phyloP scores from a whole-genome alignment of 2,888 invertebrate species.

The Plemyria rubiginata region DNA sequence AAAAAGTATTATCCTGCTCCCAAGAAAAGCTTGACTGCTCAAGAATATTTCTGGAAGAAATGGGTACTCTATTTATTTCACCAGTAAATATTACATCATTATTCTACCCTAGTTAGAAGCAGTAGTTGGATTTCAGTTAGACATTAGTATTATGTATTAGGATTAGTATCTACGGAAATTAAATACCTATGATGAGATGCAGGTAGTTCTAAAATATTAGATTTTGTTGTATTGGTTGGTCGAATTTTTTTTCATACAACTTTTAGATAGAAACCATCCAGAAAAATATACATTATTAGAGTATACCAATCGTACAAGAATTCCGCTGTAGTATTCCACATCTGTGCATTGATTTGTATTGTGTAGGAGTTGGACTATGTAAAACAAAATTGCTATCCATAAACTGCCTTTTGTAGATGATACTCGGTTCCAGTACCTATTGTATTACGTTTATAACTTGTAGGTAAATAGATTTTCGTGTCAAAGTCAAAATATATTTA shows the following conservation, averaged over 20 bases:
- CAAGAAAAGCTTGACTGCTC: constrained; percentile 72
- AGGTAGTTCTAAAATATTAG: not conserved
- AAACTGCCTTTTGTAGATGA: no score
- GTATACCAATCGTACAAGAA: not conserved
- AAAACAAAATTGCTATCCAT: not conserved
- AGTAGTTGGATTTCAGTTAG: not conserved
- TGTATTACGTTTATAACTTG: no score
- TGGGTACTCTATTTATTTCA: constrained; percentile 59
- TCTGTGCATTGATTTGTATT: not conserved
- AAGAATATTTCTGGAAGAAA: constrained; percentile 79
- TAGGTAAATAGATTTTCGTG: no score
- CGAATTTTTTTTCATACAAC: not conserved
- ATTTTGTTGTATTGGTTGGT: not conserved
- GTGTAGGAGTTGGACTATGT: not conserved
- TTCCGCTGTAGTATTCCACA: not conserved
- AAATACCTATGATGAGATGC: not conserved
- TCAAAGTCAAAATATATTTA: no score
- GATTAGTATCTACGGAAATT: no score
- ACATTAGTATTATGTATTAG: no score
- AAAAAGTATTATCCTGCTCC: constrained; percentile 63
- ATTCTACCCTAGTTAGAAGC: not conserved
- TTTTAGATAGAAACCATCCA: not conserved
- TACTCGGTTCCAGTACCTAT: not conserved
- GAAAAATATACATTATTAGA: not conserved
- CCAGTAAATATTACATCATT: not conserved